These are phyloP conservation scores for Dinothrombium tinctorium DNA, from an alignment of 1,140 invertebrate species.

Conservation along the genomic window DNA sequence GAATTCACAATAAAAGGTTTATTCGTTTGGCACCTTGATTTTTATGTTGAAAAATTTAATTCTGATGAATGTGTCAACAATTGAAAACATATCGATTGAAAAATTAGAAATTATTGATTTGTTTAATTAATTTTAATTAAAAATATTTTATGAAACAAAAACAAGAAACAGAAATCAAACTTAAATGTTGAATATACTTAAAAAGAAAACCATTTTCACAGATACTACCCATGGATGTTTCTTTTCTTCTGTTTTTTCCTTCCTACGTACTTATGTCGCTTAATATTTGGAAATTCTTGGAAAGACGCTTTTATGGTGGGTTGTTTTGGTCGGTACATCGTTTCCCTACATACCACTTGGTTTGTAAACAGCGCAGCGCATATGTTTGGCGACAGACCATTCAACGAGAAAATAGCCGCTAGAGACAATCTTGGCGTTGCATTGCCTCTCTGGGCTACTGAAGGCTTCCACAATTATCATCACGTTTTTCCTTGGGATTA, in stretches of 20 bases:
- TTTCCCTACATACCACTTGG: slow-evolving; percentile 22
- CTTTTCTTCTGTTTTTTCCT: not conserved
- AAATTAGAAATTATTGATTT: not conserved
- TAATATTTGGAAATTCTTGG: not conserved
- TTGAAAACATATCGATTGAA: not conserved
- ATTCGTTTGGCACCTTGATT: not conserved
- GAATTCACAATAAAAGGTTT: too few relatives aligned
- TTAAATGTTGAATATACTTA: not conserved
- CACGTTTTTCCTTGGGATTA: slow-evolving; percentile 30
- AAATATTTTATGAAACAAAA: not conserved
- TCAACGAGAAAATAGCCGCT: slow-evolving; percentile 24
- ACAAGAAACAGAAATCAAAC: not conserved
- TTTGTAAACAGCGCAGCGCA: slow-evolving; percentile 30
- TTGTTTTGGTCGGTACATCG: slow-evolving; percentile 22
- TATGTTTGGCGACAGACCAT: slow-evolving; percentile 23
- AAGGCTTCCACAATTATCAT: slow-evolving; percentile 32
- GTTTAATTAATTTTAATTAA: not conserved
- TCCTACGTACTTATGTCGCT: not conserved
- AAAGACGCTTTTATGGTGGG: not conserved
- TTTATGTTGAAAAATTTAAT: not conserved
- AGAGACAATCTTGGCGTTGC: slow-evolving; percentile 23
- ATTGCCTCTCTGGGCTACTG: slow-evolving; percentile 22
- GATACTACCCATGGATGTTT: not conserved
- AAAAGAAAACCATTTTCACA: not conserved
- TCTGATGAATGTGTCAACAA: not conserved